Base-by-base conservation (phyloP, 2,113 vertebrate species). In the Zootoca vivipara region DNA sequence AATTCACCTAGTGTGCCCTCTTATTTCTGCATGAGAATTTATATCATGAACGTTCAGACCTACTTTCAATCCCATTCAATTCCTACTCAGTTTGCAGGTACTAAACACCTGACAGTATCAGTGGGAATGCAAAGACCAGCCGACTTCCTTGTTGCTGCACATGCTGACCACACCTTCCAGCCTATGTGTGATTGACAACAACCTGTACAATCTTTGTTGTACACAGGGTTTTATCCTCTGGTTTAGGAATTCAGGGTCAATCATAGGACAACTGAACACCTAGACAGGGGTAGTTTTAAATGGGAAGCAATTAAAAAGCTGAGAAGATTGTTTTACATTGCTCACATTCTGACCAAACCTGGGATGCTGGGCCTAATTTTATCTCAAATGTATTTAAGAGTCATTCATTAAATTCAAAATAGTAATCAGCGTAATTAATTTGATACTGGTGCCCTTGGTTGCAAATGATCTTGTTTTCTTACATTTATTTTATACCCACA, bases 381-480 rank as follows among this genome's bases (percentile, higher is more conserved):
- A 70, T 75, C 24, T 35, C 38, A 18, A 35, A 16, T 64, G 26
- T 62, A 62, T 75, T 84, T 84, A 73, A 38, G n/a, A 75, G 33
- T 8, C 2, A 64, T 24, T 18, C 18, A 26, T 30, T 33, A 81
- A 22, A 77, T 85, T 77, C 22, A 65, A 85, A 85, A 65, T 77
- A 64, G 26, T 26, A 13, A 12, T 77, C 46, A 22, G 26, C 2
- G 64, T 18, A 73, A 62, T 26, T 81, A 33, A 3, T 38, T n/a
- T 81, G n/a, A 13, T 64, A 81, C 28, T 35, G 5, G 3, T 87
- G 58, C 73, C 58, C 87, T 92, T 91, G 3, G 0, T 88, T 91
- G 86, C 88, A 93, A 90, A 93, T 91, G 89, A 78, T 90, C 93
- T 93, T 94, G 91, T 90, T 93, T 92, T 94, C 92, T 95, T 94